Base-by-base conservation (phyloP, 1,140 invertebrate genomes). In the Brachionus calyciflorus region DNA sequence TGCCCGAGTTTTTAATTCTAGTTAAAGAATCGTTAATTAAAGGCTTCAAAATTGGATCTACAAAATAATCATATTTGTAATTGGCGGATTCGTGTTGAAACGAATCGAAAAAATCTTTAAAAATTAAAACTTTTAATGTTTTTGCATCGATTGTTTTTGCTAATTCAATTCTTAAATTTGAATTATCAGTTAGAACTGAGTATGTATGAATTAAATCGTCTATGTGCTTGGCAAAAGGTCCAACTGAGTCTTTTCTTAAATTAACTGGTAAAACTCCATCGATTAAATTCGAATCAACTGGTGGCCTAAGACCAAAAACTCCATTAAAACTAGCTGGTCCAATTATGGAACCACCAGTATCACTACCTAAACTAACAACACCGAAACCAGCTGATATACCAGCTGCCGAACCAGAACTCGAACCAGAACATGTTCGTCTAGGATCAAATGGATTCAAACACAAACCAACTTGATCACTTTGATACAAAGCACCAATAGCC, bases 401-500 rank as follows among this genome's bases (percentile, higher is more conserved):
- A 2, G 69, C 69, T 10, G 14, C 69, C n/a, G 49, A 49, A 10
- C 69, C 69, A 0, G 69, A 73, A 26, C 69, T 73, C 28, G 69
- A 73, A 30, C 46, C 46, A 17, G 28, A 33, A 40, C 69, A 73
- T 24, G 69, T 73, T 73, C 49, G 28, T 33, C 46, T 73, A 6
- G 21, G 24, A 24, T 73, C 49, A 28, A 49, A 73, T 10, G 69
- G 69, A n/a, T 73, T 73, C 28, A 49, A 37, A 73, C 69, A 73
- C 30, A 51, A 19, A 40, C 69, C 69, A 0, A 33, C 69, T 55
- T 51, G 69, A 24, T 73, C 69, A 51, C 69, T 73, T 33, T 73
- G n/a, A 30, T 73, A 73, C 49, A 51, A 55, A 41, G 60, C 60
- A 2, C 69, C 69, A 30, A 73, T 49, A 14, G 46, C 69, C 14